Evolutionary conservation across 2,888 invertebrate species (phyloP).

Genomic region (Pseudococcus viburni): DNA sequence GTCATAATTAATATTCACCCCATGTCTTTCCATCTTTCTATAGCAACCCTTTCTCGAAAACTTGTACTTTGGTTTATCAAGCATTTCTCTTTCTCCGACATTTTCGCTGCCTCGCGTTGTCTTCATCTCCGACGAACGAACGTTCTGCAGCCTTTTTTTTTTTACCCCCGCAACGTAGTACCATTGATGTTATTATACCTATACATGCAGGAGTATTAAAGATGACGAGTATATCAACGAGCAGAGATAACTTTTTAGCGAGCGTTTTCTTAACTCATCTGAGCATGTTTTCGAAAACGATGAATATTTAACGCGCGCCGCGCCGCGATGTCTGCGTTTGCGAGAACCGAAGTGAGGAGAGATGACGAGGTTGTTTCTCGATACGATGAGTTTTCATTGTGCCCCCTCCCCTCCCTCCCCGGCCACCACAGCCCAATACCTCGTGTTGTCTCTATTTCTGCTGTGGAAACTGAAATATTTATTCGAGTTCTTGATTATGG

Average conservation of each 20-base stretch:
- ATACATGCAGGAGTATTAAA: neutral
- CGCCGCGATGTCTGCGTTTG: neutral
- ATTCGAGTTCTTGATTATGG: constrained; percentile 1
- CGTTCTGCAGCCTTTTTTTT: neutral
- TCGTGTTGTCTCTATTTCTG: neutral
- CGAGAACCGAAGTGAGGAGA: neutral
- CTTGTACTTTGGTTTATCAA: neutral
- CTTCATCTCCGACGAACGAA: neutral
- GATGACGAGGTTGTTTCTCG: constrained; percentile 1
- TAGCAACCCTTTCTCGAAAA: constrained; percentile 10
- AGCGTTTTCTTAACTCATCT: constrained; percentile 24
- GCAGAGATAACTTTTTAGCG: constrained; percentile 37
- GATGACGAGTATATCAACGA: constrained; percentile 46
- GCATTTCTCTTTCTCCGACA: neutral
- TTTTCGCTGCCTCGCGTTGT: neutral
- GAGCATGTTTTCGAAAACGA: constrained; percentile 16
- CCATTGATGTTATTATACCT: neutral
- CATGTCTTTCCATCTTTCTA: constrained; percentile 3
- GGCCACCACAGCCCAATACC: neutral
- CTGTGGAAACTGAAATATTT: constrained; percentile 2
- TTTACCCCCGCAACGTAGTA: neutral
- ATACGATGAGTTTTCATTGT: constrained; percentile 50
- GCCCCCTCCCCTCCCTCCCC: neutral
- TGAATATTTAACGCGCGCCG: neutral
- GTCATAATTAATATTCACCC: constrained; percentile 47